These are phyloP conservation scores for Ennomos fuscantarius DNA, from an alignment of 2,888 invertebrate genomes.

Conservation along the genomic window DNA sequence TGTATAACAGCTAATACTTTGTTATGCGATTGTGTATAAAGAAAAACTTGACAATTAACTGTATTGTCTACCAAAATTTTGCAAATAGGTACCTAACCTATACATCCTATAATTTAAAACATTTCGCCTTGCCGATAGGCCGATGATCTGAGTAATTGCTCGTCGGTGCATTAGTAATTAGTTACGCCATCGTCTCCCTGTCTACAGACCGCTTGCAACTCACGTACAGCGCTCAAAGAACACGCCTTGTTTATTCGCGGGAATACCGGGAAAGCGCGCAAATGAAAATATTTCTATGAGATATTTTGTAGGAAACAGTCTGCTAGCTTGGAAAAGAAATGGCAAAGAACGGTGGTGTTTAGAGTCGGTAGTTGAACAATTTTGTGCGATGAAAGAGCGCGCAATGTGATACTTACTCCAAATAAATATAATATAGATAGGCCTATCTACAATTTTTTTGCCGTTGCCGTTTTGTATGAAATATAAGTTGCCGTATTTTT, in stretches of 20 bases:
- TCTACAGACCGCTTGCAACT: constrained; percentile 24
- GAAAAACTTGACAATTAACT: no score
- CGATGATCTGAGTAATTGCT: no score
- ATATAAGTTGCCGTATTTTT: no score
- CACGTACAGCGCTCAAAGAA: constrained; percentile 29
- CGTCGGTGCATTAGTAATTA: neutral
- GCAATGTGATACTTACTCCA: neutral
- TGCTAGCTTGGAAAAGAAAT: constrained; percentile 17
- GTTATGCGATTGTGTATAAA: no score
- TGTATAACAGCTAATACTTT: no score
- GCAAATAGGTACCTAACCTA: no score
- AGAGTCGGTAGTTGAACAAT: constrained; percentile 4
- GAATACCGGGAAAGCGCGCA: constrained; percentile 21
- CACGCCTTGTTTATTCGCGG: constrained; percentile 28
- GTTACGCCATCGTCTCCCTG: neutral
- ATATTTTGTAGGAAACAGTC: constrained; percentile 21
- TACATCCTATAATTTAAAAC: no score
- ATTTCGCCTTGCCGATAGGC: no score
- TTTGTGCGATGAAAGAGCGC: constrained; percentile 1
- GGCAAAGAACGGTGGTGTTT: neutral
- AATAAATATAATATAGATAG: no score
- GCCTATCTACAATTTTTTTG: no score
- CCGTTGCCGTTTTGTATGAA: no score
- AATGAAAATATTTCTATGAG: constrained; percentile 31
- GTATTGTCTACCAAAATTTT: no score